Evolutionary conservation across 2,888 invertebrate genomes (phyloP).

Genomic region (Habroteleia sp.): DNA sequence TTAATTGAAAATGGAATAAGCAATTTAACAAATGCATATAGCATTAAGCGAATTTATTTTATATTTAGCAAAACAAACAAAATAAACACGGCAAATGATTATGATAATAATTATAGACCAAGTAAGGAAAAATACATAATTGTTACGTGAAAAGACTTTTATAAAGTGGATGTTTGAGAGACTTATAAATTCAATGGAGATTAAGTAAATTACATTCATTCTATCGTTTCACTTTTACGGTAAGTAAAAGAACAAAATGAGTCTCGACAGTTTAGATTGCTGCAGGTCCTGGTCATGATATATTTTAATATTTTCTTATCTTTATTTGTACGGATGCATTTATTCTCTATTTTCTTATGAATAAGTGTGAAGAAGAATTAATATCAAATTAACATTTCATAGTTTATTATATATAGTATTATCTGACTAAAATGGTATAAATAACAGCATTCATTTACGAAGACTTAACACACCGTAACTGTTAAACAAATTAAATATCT

Average conservation of each 20-base stretch:
- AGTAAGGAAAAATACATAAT: slow-evolving; percentile 12
- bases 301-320: slow-evolving; percentile 7
- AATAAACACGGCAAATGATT: no score
- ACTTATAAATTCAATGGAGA: slow-evolving; percentile 6
- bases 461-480: no score
- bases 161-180: no score
- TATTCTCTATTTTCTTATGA: slow-evolving; percentile 8
- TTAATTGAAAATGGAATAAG: no score
- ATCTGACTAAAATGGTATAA: slow-evolving; percentile 1
- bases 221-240: slow-evolving; percentile 6
- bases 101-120: not conserved
- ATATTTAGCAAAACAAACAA: no score
- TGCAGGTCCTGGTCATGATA: slow-evolving; percentile 3
- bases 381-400: slow-evolving; percentile 16
- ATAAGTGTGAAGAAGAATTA: slow-evolving; percentile 16
- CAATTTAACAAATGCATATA: no score
- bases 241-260: not conserved
- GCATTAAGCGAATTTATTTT: no score
- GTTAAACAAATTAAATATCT: no score
- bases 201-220: slow-evolving; percentile 16
- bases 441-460: no score
- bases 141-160: slow-evolving; percentile 4
- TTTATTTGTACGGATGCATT: slow-evolving; percentile 2
- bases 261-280: slow-evolving; percentile 16
- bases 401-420: slow-evolving; percentile 7